Conservation (phyloP, 64 coral and sea anemone species). For the Montipora foliosa region DNA sequence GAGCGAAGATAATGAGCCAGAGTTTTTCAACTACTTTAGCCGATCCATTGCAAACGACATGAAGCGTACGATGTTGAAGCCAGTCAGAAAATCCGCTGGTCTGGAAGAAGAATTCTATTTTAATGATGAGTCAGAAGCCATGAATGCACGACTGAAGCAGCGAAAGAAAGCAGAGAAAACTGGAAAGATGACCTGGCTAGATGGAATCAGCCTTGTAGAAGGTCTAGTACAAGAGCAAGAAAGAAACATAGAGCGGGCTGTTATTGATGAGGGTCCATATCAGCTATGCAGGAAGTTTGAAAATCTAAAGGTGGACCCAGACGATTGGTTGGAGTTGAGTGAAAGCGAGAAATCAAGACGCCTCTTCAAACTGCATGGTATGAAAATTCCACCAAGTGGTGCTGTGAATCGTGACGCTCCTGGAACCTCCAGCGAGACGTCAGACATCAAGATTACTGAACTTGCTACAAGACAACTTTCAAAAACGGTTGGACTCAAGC, state of each 20-base stretch:
- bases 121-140: not conserved
- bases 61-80: no score
- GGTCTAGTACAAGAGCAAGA: not conserved
- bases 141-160: conserved; percentile 15
- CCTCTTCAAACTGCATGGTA: not conserved
- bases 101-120: no score
- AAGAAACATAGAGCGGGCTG: not conserved
- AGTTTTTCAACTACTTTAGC: no score
- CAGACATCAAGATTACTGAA: not conserved
- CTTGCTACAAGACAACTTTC: not conserved
- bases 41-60: no score
- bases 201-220: conserved; percentile 4
- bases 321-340: not conserved
- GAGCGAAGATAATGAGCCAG: no score
- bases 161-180: conserved; percentile 7
- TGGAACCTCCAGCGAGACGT: not conserved
- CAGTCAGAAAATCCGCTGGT: no score
- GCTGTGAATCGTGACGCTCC: not conserved
- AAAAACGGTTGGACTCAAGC: conserved; percentile 3
- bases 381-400: not conserved
- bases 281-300: not conserved
- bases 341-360: conserved; percentile 6
- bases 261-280: conserved; percentile 27
- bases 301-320: not conserved
- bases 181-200: not conserved